Evolutionary conservation across 2,888 invertebrate species (phyloP).

Genomic region (Sphaeridia pumilis): DNA sequence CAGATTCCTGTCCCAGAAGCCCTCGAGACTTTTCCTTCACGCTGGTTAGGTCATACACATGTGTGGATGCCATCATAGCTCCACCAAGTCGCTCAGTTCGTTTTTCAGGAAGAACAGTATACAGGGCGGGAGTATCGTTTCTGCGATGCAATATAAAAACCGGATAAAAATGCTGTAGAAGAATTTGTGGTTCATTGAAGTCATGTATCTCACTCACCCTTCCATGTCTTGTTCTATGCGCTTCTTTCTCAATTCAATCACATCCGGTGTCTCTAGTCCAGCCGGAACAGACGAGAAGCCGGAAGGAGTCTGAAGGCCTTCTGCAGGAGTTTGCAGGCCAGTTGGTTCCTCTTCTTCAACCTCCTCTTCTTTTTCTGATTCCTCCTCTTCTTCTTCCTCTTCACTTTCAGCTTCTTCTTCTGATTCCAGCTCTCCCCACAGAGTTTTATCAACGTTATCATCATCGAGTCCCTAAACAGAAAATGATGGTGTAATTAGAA

Average conservation of each 20-base stretch:
- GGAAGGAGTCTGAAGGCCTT: conserved; percentile 87
- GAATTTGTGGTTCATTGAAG: background rate
- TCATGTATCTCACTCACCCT: conserved; percentile 48
- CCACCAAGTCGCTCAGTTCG: conserved; percentile 76
- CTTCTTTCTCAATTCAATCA: conserved; percentile 93
- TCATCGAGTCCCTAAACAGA: conserved; percentile 48
- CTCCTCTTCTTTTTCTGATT: conserved; percentile 48
- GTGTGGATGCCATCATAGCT: conserved; percentile 96
- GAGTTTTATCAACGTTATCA: conserved; percentile 79
- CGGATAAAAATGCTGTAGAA: background rate
- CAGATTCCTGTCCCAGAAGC: conserved; percentile 43
- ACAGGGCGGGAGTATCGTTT: conserved; percentile 84
- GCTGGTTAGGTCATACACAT: conserved; percentile 84
- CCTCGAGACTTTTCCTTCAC: conserved; percentile 34
- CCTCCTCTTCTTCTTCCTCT: conserved; percentile 48
- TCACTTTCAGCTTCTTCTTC: conserved; percentile 67
- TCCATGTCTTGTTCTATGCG: conserved; percentile 94
- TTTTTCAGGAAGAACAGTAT: conserved; percentile 91
- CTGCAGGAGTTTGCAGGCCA: conserved; percentile 84
- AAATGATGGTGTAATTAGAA: too few relatives aligned
- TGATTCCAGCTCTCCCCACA: conserved; percentile 95
- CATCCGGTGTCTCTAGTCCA: conserved; percentile 96
- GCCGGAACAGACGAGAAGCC: conserved; percentile 81
- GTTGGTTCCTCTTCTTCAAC: conserved; percentile 51
- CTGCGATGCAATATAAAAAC: conserved; percentile 42